A percentile compares a stretch with the other conserved stretches of the same genome.
Evolutionary conservation across 2,888 invertebrate genomes (phyloP).

Genomic region (Ypsolopha scabrella): DNA sequence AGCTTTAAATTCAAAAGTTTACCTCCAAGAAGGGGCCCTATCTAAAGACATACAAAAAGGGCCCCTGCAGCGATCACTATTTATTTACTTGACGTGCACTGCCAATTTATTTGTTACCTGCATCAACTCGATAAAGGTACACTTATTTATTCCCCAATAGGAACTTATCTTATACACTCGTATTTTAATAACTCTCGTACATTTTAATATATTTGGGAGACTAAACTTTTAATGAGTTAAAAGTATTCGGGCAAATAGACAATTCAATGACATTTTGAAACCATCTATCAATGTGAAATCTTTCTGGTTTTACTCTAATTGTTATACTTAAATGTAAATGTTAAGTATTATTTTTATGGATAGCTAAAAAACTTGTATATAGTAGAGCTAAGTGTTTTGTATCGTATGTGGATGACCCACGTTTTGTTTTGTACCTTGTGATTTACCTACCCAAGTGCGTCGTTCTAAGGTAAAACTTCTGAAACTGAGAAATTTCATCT

Average conservation of each 20-base stretch:
- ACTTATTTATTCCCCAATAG: no score
- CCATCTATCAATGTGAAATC: not conserved
- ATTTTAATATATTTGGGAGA: no score
- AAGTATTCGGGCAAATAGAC: no score
- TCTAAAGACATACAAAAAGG: no score
- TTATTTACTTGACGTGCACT: no score
- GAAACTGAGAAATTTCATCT: not conserved
- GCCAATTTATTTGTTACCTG: no score
- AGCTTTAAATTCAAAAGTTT: no score
- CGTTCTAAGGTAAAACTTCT: not conserved
- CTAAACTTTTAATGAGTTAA: not conserved
- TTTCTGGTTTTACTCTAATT: not conserved
- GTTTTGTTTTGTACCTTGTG: constrained; percentile 1
- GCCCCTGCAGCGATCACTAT: no score
- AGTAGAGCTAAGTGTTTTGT: constrained; percentile 19
- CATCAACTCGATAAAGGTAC: no score
- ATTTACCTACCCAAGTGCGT: not conserved
- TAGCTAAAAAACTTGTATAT: constrained; percentile 14
- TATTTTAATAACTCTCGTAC: no score
- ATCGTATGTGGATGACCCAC: constrained; percentile 10
- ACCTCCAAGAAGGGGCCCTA: no score
- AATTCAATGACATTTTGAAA: not conserved
- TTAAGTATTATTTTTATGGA: not conserved
- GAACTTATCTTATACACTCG: no score
- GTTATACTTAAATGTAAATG: not conserved